A percentile compares a stretch with the other conserved stretches of the same genome.
These are phyloP conservation scores for Drosophila meridionalis DNA, from an alignment of 2,888 invertebrate genomes.

Conservation along the genomic window DNA sequence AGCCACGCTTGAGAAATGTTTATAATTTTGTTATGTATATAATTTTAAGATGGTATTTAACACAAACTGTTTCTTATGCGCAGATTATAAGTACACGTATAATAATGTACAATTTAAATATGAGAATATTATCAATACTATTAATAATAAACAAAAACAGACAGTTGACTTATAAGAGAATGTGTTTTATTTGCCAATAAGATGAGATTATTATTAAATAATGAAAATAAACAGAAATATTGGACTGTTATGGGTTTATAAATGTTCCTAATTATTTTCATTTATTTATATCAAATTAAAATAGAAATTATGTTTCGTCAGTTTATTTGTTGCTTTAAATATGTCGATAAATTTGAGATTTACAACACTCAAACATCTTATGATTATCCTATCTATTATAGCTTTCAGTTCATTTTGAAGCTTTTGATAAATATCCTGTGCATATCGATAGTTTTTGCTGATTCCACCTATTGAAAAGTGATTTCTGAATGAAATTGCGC, in stretches of 20 bases:
- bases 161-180: constrained; percentile 45
- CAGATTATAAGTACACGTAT: constrained; percentile 76
- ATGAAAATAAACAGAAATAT: too few species aligned
- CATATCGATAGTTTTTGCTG: constrained; percentile 24
- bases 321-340: background rate
- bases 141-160: constrained; percentile 57
- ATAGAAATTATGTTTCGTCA: background rate
- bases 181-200: constrained; percentile 1
- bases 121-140: constrained; percentile 68
- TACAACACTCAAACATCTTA: background rate
- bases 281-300: too few species aligned
- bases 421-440: constrained; percentile 10
- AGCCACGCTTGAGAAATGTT: constrained; percentile 74
- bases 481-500: background rate
- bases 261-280: too few species aligned
- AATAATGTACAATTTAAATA: constrained; percentile 76
- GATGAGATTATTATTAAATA: too few species aligned
- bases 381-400: background rate
- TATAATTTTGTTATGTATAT: constrained; percentile 80
- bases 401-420: constrained; percentile 1
- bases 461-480: background rate
- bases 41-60: constrained; percentile 75
- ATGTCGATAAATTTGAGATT: background rate
- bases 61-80: constrained; percentile 67
- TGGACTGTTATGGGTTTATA: too few species aligned